Base-by-base conservation (phyloP, 2,888 invertebrate species). In the Rutpela maculata region DNA sequence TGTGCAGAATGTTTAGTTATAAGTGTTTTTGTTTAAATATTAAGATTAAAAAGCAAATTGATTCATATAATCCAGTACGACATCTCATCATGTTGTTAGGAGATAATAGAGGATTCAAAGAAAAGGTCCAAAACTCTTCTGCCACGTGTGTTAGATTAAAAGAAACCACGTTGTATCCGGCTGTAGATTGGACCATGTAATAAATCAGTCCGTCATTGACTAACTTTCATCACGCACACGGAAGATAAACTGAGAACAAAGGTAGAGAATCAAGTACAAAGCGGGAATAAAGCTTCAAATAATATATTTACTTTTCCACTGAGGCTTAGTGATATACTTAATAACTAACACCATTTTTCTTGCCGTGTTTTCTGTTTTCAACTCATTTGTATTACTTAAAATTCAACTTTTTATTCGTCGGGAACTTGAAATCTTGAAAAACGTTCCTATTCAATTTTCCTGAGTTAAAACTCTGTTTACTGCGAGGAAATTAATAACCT, bases 211-310 rank as follows among this genome's bases (percentile, higher is more conserved):
- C 63, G 57, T 71, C 77, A 72, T 75, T 77, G 75, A 79, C 75
- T 66, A 73, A 71, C 74, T 78, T 76, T 78, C 74, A 78, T 80
- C 80, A 80, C 80, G 78, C 80, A 75, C 72, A 12, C 56, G 31
- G 55, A 35, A 38, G 62, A 65, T 50, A 38, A 68, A 7, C 56
- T 18, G 22, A 11, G 62, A 62, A 71, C 50, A 59, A 59, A 71
- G 73, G 66, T 38, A 65, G 73, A 63, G 18, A 65, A 56, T 26
- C 38, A 55, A 35, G 66, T 65, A 35, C 35, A 63, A 73, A 73
- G 19, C 65, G 65, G 31, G 60, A 55, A 73, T 63, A 43, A 57
- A 73, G 22, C 55, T 22, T 15, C 56, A 11, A 12, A 59, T 70
- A 70, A 70, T 70, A 70, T 70, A 70, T 70, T 70, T 70, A 70